Conservation (phyloP, 2,797 vertebrate species). For the Tinamus major region DNA sequence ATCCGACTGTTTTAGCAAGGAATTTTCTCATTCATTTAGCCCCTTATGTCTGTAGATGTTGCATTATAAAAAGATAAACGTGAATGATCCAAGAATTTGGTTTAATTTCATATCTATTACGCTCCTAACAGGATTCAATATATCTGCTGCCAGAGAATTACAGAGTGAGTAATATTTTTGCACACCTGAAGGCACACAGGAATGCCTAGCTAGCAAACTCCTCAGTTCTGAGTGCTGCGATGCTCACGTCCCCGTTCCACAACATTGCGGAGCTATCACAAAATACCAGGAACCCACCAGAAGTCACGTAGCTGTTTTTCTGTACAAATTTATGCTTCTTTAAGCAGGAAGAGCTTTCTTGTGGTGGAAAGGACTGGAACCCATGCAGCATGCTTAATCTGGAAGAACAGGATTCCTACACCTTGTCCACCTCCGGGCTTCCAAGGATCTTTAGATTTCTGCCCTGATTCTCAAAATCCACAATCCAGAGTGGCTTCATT, state of each 20-base stretch:
- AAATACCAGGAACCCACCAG: not conserved
- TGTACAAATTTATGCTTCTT: not conserved
- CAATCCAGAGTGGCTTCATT: not conserved
- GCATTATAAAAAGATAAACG: not conserved
- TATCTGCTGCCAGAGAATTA: not conserved
- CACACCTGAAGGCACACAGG: not conserved
- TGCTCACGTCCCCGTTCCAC: not conserved
- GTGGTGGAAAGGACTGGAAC: not conserved
- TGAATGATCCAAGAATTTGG: slow-evolving; percentile 2
- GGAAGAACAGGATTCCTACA: not conserved
- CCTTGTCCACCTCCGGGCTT: not conserved
- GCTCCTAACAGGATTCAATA: slow-evolving; percentile 18
- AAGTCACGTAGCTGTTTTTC: not conserved
- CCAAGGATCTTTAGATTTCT: fast-evolving
- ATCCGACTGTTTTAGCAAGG: not conserved
- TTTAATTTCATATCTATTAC: slow-evolving; percentile 43
- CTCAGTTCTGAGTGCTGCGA: fast-evolving
- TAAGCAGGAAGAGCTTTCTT: not conserved
- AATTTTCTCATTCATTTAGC: not conserved
- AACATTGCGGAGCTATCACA: not conserved
- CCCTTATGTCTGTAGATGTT: not conserved
- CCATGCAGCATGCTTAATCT: not conserved
- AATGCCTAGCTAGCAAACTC: not conserved
- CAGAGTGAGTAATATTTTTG: not conserved
- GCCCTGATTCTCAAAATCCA: not conserved